Conservation (phyloP, 2,888 invertebrate genomes). For the Neoascia interrupta region DNA sequence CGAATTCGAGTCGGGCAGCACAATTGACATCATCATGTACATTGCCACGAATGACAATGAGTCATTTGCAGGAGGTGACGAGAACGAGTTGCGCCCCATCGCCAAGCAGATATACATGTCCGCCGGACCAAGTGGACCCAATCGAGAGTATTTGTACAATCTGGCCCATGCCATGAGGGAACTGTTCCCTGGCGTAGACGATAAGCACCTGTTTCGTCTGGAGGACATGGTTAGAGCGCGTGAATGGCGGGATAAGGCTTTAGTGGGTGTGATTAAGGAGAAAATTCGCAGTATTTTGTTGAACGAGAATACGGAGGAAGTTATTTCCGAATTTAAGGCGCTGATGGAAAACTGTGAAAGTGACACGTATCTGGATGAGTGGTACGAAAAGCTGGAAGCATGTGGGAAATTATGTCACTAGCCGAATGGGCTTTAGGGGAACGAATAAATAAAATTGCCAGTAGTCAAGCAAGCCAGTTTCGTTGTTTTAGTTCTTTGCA, state of each 20-base stretch:
- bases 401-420: not conserved
- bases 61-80: slow-evolving; percentile 84
- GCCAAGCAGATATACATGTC: slow-evolving; percentile 88
- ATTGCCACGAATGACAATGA: slow-evolving; percentile 90
- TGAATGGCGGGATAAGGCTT: slow-evolving; percentile 72
- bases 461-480: too few relatives aligned
- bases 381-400: not conserved
- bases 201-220: slow-evolving; percentile 88
- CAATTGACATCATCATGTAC: slow-evolving; percentile 80
- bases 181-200: slow-evolving; percentile 86
- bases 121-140: slow-evolving; percentile 92
- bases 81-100: slow-evolving; percentile 85
- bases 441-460: too few relatives aligned
- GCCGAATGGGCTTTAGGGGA: too few relatives aligned
- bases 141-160: slow-evolving; percentile 94
- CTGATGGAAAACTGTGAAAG: slow-evolving; percentile 2
- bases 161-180: slow-evolving; percentile 88
- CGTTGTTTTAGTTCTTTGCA: too few relatives aligned
- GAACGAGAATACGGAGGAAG: slow-evolving; percentile 16
- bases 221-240: slow-evolving; percentile 82
- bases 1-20: slow-evolving; percentile 81
- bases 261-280: slow-evolving; percentile 70
- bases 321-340: slow-evolving; percentile 20
- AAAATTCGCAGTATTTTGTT: slow-evolving; percentile 69
- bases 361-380: slow-evolving; percentile 6